Evolutionary conservation across 2,888 invertebrate genomes (phyloP).

Genomic region (Rhagophthalmus giganteus): DNA sequence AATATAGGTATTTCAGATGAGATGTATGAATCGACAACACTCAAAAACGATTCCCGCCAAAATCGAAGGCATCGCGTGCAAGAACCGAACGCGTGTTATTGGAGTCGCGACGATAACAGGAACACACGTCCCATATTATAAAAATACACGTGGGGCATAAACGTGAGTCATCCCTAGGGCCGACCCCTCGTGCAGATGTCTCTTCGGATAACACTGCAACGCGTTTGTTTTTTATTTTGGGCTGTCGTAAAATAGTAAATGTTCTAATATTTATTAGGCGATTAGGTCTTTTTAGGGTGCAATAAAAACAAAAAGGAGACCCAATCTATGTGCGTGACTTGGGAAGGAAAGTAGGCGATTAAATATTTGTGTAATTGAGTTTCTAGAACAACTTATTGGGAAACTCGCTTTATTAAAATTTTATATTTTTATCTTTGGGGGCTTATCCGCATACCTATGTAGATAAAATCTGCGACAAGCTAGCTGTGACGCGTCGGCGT

Average conservation of each 20-base stretch:
- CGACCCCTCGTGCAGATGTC: conserved; percentile 9
- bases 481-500: no score
- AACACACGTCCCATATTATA: conserved; percentile 18
- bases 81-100: conserved; percentile 13
- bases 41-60: no score
- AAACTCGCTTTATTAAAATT: no score
- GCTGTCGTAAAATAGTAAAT: conserved; percentile 10
- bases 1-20: neutral
- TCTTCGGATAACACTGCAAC: conserved; percentile 5
- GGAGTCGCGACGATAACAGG: conserved; percentile 15
- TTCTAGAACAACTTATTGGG: no score
- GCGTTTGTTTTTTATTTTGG: conserved; percentile 4
- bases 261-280: conserved; percentile 3
- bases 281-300: neutral
- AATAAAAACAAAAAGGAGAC: conserved; percentile 3
- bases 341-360: no score
- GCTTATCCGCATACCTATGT: no score
- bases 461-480: no score
- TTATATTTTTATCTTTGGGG: no score
- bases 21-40: no score
- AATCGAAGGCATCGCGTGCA: conserved; percentile 14
- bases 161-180: conserved; percentile 8
- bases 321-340: no score
- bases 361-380: no score
- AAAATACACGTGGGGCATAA: conserved; percentile 6